phyloP scores from a whole-genome alignment of 1,140 invertebrate species.

The Bombus haemorrhoidalis region DNA sequence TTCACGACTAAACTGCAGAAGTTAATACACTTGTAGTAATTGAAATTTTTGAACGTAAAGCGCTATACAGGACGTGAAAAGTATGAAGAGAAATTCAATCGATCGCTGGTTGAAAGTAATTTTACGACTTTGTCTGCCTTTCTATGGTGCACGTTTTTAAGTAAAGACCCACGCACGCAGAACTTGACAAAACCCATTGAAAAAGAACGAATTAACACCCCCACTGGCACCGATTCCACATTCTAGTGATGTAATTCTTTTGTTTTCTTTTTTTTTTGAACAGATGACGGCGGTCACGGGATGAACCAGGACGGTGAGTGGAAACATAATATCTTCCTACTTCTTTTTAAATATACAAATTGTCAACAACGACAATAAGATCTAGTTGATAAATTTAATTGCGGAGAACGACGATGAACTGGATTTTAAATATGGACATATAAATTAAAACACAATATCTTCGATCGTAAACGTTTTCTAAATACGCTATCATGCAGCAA shows the following conservation, averaged over 20 bases:
- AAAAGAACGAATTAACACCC: neutral
- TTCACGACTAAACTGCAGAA: no score
- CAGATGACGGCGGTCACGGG: conserved; percentile 79
- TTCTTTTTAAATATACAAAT: neutral
- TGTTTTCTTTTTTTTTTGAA: conserved; percentile 68
- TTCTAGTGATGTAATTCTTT: conserved; percentile 33
- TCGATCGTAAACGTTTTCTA: neutral
- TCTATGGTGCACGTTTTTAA: neutral
- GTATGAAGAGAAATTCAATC: no score
- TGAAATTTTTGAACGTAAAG: no score
- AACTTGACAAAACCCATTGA: neutral
- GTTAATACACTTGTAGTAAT: no score
- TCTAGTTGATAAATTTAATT: no score
- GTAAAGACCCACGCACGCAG: neutral
- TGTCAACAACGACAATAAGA: neutral
- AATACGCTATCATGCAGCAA: neutral
- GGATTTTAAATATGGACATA: neutral
- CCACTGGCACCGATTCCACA: neutral
- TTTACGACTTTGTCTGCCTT: neutral
- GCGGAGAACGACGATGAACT: no score
- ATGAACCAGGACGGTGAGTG: conserved; percentile 81
- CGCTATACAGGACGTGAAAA: no score
- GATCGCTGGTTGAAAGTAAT: no score
- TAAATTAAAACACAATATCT: neutral
- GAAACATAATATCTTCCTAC: neutral